phyloP scores from a whole-genome alignment of 2,797 vertebrate genomes.

The Scomberomorus guttatus region DNA sequence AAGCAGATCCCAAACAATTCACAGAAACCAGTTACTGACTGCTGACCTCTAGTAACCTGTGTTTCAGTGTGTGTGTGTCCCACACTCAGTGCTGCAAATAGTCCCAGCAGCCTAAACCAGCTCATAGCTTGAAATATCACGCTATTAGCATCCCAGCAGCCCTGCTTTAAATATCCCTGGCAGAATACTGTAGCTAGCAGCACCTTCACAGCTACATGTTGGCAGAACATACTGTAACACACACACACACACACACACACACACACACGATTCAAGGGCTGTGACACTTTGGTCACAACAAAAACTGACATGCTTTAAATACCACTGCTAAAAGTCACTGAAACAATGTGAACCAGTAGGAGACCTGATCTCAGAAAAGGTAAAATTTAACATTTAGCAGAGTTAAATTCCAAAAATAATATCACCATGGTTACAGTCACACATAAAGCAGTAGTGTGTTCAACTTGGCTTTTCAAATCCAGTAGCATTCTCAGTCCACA shows the following conservation, averaged over 20 bases:
- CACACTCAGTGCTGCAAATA: conserved; percentile 14
- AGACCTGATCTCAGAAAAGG: too few relatives aligned
- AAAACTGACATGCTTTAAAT: not conserved
- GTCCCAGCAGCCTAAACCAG: conserved; percentile 7
- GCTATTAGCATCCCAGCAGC: conserved; percentile 8
- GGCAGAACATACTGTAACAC: conserved; percentile 10
- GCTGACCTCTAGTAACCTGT: not conserved
- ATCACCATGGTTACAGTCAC: not conserved
- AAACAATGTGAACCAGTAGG: not conserved
- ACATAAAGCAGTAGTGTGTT: not conserved
- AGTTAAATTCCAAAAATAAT: not conserved
- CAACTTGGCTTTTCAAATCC: not conserved
- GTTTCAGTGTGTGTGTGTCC: not conserved
- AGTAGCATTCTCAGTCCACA: not conserved
- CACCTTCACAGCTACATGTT: not conserved
- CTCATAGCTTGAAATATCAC: conserved; percentile 19
- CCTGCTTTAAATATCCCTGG: conserved; percentile 15
- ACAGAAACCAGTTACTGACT: not conserved
- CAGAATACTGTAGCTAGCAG: not conserved
- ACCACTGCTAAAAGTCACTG: not conserved
- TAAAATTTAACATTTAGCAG: too few relatives aligned
- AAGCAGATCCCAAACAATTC: not conserved
- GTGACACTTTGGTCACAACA: not conserved
- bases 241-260: not conserved
- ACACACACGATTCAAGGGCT: not conserved